Percentiles rank a stretch among this genome's conserved stretches.
phyloP scores from a whole-genome alignment of 2,113 vertebrate genomes.

The Tragelaphus scriptus region DNA sequence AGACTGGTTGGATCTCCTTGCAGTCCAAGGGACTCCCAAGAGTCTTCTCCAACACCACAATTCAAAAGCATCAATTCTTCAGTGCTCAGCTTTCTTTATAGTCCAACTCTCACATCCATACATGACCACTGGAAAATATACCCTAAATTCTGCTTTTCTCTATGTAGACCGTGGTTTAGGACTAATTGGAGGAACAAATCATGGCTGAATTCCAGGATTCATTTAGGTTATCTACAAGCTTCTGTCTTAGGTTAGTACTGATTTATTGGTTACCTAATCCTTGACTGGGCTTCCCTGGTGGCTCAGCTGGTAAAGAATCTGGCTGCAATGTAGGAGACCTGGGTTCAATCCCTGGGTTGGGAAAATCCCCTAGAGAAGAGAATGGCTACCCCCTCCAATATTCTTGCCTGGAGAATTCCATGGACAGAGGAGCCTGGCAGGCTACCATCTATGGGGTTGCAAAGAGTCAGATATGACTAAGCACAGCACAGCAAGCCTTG shows the following conservation, averaged over 20 bases:
- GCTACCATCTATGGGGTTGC: neutral
- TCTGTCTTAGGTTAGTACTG: neutral
- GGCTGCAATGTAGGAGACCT: neutral
- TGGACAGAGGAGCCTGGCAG: neutral
- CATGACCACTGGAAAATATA: neutral
- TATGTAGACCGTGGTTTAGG: neutral
- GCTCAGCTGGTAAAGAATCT: neutral
- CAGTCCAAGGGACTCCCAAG: no score
- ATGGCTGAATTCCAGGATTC: neutral
- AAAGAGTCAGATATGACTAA: neutral
- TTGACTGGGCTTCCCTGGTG: neutral
- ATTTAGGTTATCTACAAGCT: neutral
- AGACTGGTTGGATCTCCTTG: no score
- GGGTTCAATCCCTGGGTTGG: neutral
- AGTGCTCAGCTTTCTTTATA: no score
- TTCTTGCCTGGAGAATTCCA: neutral
- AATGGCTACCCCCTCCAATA: neutral
- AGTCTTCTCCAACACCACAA: no score
- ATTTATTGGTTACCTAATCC: neutral
- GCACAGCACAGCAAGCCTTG: neutral
- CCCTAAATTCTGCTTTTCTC: neutral
- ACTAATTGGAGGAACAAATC: neutral
- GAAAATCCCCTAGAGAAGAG: neutral
- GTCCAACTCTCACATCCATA: no score
- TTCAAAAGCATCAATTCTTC: no score